phyloP scores from a whole-genome alignment of 2,797 vertebrate genomes.

The Pelobates cultripes region DNA sequence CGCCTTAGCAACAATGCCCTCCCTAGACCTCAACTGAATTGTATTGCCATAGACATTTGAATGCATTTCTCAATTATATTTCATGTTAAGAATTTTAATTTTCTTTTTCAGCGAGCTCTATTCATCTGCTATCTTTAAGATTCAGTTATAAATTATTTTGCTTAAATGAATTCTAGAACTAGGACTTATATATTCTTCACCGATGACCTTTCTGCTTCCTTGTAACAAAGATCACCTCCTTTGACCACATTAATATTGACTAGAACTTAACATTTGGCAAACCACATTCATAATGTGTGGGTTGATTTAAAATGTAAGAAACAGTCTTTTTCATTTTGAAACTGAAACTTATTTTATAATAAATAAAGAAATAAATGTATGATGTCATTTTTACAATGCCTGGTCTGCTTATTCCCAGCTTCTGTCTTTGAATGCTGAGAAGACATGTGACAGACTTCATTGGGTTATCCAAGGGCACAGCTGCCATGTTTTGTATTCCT shows the following conservation, averaged over 20 bases:
- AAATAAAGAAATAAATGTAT: too few relatives aligned
- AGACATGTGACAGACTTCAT: too few relatives aligned
- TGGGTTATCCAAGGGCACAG: too few relatives aligned
- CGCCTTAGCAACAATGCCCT: conserved; percentile 36
- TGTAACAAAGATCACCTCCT: conserved; percentile 11
- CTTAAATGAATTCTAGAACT: conserved; percentile 11
- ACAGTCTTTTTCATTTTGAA: neutral
- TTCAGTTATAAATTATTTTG: neutral
- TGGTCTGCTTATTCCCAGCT: too few relatives aligned
- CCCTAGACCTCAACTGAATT: conserved; percentile 44
- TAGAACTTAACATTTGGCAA: conserved; percentile 33
- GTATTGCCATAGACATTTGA: conserved; percentile 41
- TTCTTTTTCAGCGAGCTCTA: conserved; percentile 28
- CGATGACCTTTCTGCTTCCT: conserved; percentile 22
- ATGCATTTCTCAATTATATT: conserved; percentile 29
- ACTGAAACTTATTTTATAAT: too few relatives aligned
- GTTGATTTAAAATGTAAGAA: conserved; percentile 5
- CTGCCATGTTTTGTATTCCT: too few relatives aligned
- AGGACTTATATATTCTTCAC: conserved; percentile 25
- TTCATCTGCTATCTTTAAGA: conserved; percentile 19
- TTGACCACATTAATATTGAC: conserved; percentile 45
- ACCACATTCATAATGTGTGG: conserved; percentile 7
- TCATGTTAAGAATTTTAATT: conserved; percentile 15
- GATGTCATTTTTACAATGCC: too few relatives aligned
- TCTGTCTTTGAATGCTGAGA: too few relatives aligned